Evolutionary conservation across 2,888 invertebrate species (phyloP).

Genomic region (Apamea crenata): DNA sequence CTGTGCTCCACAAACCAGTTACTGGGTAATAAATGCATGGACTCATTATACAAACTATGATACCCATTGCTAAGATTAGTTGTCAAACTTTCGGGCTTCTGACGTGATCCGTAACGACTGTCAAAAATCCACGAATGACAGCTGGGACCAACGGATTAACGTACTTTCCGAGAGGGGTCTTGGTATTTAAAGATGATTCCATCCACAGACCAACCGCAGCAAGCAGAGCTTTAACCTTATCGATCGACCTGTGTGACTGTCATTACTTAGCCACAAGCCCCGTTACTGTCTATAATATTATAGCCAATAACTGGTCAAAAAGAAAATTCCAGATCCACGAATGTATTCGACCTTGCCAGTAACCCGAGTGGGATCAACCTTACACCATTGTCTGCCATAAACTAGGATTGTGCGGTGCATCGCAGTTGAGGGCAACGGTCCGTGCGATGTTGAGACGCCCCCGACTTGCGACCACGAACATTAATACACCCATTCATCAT

Average conservation of each 20-base stretch:
- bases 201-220: background rate
- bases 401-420: slow-evolving; percentile 61
- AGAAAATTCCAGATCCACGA: background rate
- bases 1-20: background rate
- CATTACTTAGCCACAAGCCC: too few species aligned
- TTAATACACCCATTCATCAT: slow-evolving; percentile 64
- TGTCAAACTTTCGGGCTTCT: background rate
- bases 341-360: background rate
- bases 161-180: background rate
- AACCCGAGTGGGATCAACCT: slow-evolving; percentile 36
- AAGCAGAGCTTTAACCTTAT: too few species aligned
- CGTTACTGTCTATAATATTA: background rate
- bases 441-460: slow-evolving; percentile 64
- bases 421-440: slow-evolving; percentile 55
- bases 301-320: background rate
- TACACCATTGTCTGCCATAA: slow-evolving; percentile 59
- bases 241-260: too few species aligned
- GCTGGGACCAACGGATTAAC: background rate
- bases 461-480: slow-evolving; percentile 55
- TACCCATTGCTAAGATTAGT: background rate
- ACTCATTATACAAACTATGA: too few species aligned
- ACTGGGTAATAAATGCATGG: too few species aligned
- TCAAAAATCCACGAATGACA: background rate
- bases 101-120: background rate
- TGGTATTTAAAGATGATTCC: background rate